A percentile compares a stretch with the other conserved stretches of the same genome.
Evolutionary conservation across 2,888 invertebrate genomes (phyloP).

Genomic region (Diarsia dahlii): DNA sequence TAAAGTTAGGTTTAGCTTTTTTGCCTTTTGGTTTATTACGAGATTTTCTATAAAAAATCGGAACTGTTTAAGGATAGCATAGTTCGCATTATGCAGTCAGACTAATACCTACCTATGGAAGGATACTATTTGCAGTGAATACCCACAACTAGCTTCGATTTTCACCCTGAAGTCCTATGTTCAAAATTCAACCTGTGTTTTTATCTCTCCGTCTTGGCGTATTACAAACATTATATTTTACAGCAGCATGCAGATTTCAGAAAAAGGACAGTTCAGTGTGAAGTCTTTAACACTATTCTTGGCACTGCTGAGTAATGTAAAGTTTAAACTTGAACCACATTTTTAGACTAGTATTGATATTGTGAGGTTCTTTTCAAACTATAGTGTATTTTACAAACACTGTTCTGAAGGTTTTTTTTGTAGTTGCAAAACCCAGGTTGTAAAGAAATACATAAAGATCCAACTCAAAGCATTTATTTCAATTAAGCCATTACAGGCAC

Average conservation of each 20-base stretch:
- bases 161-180: not conserved
- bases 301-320: conserved; percentile 56
- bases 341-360: conserved; percentile 40
- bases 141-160: not conserved
- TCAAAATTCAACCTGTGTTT: conserved; percentile 7
- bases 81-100: not conserved
- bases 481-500: too few relatives aligned
- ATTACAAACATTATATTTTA: conserved; percentile 56
- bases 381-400: conserved; percentile 22
- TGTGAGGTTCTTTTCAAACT: conserved; percentile 31
- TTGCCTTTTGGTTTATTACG: too few relatives aligned
- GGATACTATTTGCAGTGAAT: not conserved
- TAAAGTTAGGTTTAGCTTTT: too few relatives aligned
- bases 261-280: conserved; percentile 53
- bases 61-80: not conserved
- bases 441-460: not conserved
- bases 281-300: conserved; percentile 46
- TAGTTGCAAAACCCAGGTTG: conserved; percentile 1
- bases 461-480: too few relatives aligned
- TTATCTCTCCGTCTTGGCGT: conserved; percentile 21
- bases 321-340: conserved; percentile 36
- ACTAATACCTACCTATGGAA: not conserved
- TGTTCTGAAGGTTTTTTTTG: not conserved
- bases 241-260: conserved; percentile 51
- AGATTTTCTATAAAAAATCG: not conserved